phyloP scores from a whole-genome alignment of 2,113 vertebrate genomes.

The Saccopteryx leptura region DNA sequence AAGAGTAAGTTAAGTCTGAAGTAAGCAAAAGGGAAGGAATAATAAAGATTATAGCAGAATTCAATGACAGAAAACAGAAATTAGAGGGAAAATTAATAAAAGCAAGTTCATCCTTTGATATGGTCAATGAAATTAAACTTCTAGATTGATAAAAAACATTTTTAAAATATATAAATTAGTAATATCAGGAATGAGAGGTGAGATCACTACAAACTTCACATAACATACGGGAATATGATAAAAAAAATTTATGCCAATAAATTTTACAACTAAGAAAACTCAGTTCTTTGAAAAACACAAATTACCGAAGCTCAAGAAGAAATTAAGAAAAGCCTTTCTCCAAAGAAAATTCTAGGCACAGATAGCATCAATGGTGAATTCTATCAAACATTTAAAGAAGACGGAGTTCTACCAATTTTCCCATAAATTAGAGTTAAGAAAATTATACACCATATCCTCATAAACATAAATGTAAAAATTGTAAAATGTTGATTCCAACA shows the following conservation, averaged over 20 bases:
- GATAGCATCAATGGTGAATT: not conserved
- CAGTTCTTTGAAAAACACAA: conserved; percentile 5
- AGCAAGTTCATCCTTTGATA: not conserved
- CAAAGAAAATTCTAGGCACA: conserved; percentile 14
- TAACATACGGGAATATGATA: not conserved
- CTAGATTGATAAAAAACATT: not conserved
- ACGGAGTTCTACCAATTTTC: not conserved
- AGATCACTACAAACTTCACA: not conserved
- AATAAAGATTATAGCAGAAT: not conserved
- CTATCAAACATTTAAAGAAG: conserved; percentile 16
- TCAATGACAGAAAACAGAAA: not conserved
- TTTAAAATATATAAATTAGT: not conserved
- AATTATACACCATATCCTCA: not conserved
- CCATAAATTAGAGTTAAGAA: not conserved
- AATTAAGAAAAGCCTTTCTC: not conserved
- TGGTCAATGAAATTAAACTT: not conserved
- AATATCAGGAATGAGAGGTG: not conserved
- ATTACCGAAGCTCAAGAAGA: conserved; percentile 4
- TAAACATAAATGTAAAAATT: conserved; percentile 5
- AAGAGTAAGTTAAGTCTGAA: not conserved
- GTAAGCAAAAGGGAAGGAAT: not conserved
- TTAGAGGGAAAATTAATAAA: not conserved
- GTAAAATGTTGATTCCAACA: not conserved
- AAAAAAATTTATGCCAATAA: not conserved
- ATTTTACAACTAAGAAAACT: conserved; percentile 22